Evolutionary conservation across 1,140 invertebrate species (phyloP).

Genomic region (Bilobella aurantiaca): DNA sequence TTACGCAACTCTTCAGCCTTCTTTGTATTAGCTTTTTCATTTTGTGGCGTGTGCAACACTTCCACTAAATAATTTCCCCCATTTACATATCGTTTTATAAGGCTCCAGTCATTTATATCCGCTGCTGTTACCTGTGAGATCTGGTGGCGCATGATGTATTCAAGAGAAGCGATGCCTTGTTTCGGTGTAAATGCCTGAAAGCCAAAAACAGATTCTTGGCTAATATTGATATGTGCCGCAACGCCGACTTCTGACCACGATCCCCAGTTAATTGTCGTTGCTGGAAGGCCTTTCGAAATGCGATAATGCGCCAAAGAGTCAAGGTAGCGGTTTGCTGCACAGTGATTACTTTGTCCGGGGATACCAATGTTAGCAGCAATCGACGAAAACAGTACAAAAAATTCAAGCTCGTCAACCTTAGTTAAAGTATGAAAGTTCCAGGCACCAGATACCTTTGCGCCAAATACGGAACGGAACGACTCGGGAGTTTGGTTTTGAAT

Average conservation of each 20-base stretch:
- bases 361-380: not conserved
- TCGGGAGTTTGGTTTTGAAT: slow-evolving; percentile 13
- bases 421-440: slow-evolving; percentile 20
- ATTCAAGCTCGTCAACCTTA: not conserved
- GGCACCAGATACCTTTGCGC: slow-evolving; percentile 12
- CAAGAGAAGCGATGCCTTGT: slow-evolving; percentile 2
- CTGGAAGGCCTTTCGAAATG: slow-evolving; percentile 9
- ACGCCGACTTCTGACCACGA: slow-evolving; percentile 11
- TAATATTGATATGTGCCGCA: slow-evolving; percentile 6
- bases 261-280: slow-evolving; percentile 17
- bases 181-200: not conserved
- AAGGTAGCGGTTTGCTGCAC: slow-evolving; percentile 6
- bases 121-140: not conserved
- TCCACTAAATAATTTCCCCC: not conserved
- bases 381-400: slow-evolving; percentile 10
- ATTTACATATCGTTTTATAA: not conserved
- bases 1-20: not conserved
- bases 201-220: slow-evolving; percentile 1
- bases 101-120: slow-evolving; percentile 6
- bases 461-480: not conserved
- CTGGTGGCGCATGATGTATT: not conserved
- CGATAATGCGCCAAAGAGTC: slow-evolving; percentile 13
- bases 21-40: not conserved
- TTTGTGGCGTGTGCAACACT: not conserved
- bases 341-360: slow-evolving; percentile 5